Percentiles rank a stretch among this genome's conserved stretches.
phyloP scores from a whole-genome alignment of 2,113 vertebrate species.

The Falcunculus frontatus region DNA sequence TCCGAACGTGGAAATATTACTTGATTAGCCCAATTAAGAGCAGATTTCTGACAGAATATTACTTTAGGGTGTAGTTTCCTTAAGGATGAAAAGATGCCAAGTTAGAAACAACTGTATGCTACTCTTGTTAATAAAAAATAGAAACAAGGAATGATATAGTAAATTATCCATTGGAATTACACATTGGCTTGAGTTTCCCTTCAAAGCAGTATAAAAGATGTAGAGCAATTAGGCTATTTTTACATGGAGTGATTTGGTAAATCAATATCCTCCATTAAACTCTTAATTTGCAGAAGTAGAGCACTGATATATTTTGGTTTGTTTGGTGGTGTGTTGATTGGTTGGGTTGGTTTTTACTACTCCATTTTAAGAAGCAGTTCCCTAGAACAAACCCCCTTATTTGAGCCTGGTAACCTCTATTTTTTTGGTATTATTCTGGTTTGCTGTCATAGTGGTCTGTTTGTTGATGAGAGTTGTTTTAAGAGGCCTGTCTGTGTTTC shows the following conservation, averaged over 20 bases:
- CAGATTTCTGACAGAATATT: conserved; percentile 50
- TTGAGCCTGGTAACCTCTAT: neutral
- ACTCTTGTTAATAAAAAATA: conserved; percentile 62
- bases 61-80: conserved; percentile 51
- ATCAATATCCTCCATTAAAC: conserved; percentile 36
- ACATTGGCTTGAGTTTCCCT: conserved; percentile 13
- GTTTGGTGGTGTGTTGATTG: neutral
- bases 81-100: conserved; percentile 46
- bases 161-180: conserved; percentile 49
- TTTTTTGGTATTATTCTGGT: neutral
- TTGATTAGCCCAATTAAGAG: conserved; percentile 61
- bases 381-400: neutral
- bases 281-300: conserved; percentile 7
- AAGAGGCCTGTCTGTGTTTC: neutral
- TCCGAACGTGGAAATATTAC: conserved; percentile 50
- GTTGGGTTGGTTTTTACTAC: neutral
- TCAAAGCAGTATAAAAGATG: conserved; percentile 41
- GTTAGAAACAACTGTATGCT: conserved; percentile 53
- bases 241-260: neutral
- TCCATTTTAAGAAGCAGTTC: neutral
- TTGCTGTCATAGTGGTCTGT: neutral
- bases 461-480: neutral
- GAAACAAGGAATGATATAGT: conserved; percentile 16
- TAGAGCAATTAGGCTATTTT: conserved; percentile 43
- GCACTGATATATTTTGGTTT: neutral